A percentile compares a stretch with the other conserved stretches of the same genome.
These are phyloP conservation scores for Antheraea yamamai DNA, from an alignment of 2,888 invertebrate species.

Conservation along the genomic window DNA sequence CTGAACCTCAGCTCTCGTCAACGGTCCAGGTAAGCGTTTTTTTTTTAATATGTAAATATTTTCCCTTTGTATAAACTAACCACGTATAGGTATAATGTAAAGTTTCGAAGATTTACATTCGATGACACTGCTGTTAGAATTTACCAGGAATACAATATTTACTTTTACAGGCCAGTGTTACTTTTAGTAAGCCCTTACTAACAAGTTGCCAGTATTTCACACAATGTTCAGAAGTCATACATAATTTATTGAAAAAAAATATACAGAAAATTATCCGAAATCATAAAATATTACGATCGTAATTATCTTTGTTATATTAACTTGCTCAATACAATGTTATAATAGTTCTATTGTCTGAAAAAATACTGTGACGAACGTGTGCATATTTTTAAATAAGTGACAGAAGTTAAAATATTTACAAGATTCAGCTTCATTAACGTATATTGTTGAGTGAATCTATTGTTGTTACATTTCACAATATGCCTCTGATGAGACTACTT, in stretches of 20 bases:
- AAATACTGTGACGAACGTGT: background rate
- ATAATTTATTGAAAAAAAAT: constrained; percentile 19
- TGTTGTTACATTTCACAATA: constrained; percentile 48
- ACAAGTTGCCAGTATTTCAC: constrained; percentile 34
- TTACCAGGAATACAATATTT: constrained; percentile 43
- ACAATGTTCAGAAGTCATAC: constrained; percentile 23
- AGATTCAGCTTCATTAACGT: constrained; percentile 42
- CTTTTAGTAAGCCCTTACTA: constrained; percentile 51
- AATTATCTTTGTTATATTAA: background rate
- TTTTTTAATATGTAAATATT: constrained; percentile 8
- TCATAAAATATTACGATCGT: background rate
- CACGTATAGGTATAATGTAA: constrained; percentile 26
- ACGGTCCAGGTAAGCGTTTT: constrained; percentile 87
- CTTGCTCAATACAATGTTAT: background rate
- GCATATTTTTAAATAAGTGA: background rate
- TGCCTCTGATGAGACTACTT: constrained; percentile 29
- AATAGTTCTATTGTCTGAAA: background rate
- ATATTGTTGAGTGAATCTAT: constrained; percentile 51
- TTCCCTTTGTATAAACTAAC: constrained; percentile 19
- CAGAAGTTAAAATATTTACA: constrained; percentile 11
- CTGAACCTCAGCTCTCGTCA: constrained; percentile 89
- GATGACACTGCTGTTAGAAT: constrained; percentile 33
- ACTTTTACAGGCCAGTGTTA: constrained; percentile 53
- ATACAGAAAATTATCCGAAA: constrained; percentile 18
- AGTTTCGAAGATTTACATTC: constrained; percentile 33